These are phyloP conservation scores for Drosophila monieri DNA, from an alignment of 2,888 invertebrate genomes.

Conservation along the genomic window DNA sequence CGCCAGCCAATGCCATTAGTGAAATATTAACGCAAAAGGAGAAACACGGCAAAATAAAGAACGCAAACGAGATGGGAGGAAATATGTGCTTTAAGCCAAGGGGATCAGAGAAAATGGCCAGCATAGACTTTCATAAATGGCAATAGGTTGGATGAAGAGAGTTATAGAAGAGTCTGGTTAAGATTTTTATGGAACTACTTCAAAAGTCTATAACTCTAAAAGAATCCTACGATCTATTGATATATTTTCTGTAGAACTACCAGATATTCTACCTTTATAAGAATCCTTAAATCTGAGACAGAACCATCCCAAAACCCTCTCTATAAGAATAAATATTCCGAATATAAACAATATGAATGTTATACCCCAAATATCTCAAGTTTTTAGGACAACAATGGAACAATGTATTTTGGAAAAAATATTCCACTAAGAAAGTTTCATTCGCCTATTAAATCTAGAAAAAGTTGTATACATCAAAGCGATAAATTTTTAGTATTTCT, in stretches of 20 bases:
- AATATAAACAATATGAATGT: neutral
- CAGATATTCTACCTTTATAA: no score
- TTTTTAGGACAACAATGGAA: neutral
- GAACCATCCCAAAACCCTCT: no score
- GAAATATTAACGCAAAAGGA: conserved; percentile 76
- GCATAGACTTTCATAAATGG: conserved; percentile 8
- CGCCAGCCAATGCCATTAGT: conserved; percentile 79
- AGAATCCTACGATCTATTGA: neutral
- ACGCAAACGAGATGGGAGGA: conserved; percentile 32
- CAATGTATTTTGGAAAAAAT: neutral
- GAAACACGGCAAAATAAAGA: conserved; percentile 35
- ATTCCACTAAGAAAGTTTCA: neutral
- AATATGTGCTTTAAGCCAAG: conserved; percentile 31
- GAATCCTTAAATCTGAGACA: no score
- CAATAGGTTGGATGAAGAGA: neutral
- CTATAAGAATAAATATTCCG: no score
- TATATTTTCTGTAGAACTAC: neutral
- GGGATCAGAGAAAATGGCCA: neutral
- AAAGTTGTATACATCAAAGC: neutral
- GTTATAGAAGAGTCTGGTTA: neutral
- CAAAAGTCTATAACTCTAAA: neutral
- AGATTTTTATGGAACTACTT: neutral
- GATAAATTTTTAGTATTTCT: conserved; percentile 2
- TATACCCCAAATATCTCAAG: neutral
- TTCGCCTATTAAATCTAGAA: neutral